Base-by-base conservation (phyloP, 2,797 vertebrate genomes). In the Brachymystax lenok region DNA sequence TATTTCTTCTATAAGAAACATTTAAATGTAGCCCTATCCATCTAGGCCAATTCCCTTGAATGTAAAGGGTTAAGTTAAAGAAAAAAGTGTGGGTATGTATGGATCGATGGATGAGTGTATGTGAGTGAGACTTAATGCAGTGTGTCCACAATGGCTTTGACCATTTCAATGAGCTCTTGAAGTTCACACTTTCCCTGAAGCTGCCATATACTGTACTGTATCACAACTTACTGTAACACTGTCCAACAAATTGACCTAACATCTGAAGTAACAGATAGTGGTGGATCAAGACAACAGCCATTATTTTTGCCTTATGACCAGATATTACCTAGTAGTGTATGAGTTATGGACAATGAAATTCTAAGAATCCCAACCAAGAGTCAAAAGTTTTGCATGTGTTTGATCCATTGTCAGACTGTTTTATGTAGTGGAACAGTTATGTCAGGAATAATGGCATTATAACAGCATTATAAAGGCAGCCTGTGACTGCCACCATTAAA, bases 31-130 rank as follows among this genome's bases (percentile, higher is more conserved):
- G 40, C 40, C 40, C 10, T 12, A 46, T 46, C 40, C 40, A 46
- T 12, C 40, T 46, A 46, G 10, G 40, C 40, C 40, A 46, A 46
- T 13, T 46, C 40, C 40, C 40, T 13, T 10, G 10, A 46, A 10
- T 12, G 10, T 46, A 46, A 46, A 46, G 40, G 40, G 40, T 46
- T 46, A 81, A 75, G 69, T 81, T 81, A 77, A 80, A 74, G 59
- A 66, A 77, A 73, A 67, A 72, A 69, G 35, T 71, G 61, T 30
- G 35, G 61, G 40, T 46, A 14, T 71, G 63, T 24, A 14, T 64
- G 61, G 7, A 50, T 50, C 5, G 10, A 14, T 51, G 21, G 50
- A 24, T 71, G 69, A 10, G 50, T 14, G 46, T 50, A 70, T 24
- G 50, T 6, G 21, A 27, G 5, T 71, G 68, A 69, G 19, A 50